Percentiles rank a stretch among this genome's conserved stretches.
Evolutionary conservation across 2,113 vertebrate species (phyloP).

Genomic region (Chloebia gouldiae): DNA sequence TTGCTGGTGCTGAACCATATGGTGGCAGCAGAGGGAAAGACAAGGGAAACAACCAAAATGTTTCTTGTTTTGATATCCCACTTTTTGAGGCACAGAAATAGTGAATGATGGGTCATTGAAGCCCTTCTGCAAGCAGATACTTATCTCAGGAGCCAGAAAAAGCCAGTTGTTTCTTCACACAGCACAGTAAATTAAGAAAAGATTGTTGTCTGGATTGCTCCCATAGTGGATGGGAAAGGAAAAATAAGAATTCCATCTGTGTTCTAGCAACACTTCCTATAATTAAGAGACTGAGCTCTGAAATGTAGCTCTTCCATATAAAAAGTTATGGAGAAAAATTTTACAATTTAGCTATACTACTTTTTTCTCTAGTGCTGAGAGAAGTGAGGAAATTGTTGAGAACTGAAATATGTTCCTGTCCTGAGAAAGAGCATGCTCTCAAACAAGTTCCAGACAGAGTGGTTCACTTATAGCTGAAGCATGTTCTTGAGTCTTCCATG

Average conservation of each 20-base stretch:
- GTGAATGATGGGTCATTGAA: not conserved
- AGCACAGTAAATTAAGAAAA: not conserved
- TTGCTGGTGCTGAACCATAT: not conserved
- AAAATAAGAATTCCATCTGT: not conserved
- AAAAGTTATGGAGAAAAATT: not conserved
- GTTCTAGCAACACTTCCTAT: not conserved
- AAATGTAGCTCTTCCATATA: not conserved
- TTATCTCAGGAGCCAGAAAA: not conserved
- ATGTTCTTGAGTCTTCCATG: not conserved
- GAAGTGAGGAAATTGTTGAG: not conserved
- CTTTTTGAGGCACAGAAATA: not conserved
- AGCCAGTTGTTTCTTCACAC: not conserved
- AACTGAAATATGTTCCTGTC: not conserved
- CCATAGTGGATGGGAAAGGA: not conserved
- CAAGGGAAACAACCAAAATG: not conserved
- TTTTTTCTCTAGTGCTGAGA: not conserved
- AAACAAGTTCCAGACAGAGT: not conserved
- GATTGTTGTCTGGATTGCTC: not conserved
- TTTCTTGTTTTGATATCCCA: not conserved
- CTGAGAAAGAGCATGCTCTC: not conserved
- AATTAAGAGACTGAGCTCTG: not conserved
- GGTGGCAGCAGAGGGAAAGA: slow-evolving; percentile 31
- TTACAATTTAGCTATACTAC: not conserved
- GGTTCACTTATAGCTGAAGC: not conserved
- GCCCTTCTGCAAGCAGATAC: not conserved